Percentiles rank a stretch among this genome's conserved stretches.
These are phyloP conservation scores for Leptinotarsa defecta DNA, from an alignment of 1,140 invertebrate genomes.

Conservation along the genomic window DNA sequence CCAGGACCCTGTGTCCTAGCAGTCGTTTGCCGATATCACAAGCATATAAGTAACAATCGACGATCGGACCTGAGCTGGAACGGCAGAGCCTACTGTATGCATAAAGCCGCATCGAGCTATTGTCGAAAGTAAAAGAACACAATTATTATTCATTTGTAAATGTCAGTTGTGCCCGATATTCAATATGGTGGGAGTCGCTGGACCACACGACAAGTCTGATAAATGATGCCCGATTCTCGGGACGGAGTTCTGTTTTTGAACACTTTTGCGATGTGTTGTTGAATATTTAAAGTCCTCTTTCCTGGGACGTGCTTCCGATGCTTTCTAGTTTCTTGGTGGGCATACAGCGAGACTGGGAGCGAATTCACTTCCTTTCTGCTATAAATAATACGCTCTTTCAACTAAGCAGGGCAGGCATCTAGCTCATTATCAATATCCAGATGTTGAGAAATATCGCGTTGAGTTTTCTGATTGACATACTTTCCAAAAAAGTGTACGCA, in stretches of 20 bases:
- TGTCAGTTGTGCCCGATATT: constrained; percentile 53
- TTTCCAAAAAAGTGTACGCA: too few species aligned
- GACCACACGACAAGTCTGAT: constrained; percentile 52
- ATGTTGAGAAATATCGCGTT: too few species aligned
- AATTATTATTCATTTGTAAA: constrained; percentile 55
- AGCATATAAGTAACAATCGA: constrained; percentile 24
- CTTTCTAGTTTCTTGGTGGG: constrained; percentile 18
- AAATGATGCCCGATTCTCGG: constrained; percentile 52
- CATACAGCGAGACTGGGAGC: neutral
- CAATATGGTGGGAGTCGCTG: constrained; percentile 52
- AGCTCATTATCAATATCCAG: neutral
- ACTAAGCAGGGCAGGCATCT: neutral
- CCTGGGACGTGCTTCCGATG: constrained; percentile 31
- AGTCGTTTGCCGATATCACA: neutral
- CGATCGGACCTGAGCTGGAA: constrained; percentile 28
- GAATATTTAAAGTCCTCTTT: constrained; percentile 32
- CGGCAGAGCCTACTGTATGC: constrained; percentile 26
- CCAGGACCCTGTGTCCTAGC: neutral
- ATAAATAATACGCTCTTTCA: neutral
- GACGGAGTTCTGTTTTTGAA: constrained; percentile 45
- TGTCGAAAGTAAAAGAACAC: constrained; percentile 54
- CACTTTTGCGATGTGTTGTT: constrained; percentile 36
- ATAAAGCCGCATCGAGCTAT: constrained; percentile 39
- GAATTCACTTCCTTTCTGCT: constrained; percentile 8
- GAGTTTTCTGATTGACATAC: too few species aligned